phyloP scores from a whole-genome alignment of 2,113 vertebrate species.

The Fulica atra region DNA sequence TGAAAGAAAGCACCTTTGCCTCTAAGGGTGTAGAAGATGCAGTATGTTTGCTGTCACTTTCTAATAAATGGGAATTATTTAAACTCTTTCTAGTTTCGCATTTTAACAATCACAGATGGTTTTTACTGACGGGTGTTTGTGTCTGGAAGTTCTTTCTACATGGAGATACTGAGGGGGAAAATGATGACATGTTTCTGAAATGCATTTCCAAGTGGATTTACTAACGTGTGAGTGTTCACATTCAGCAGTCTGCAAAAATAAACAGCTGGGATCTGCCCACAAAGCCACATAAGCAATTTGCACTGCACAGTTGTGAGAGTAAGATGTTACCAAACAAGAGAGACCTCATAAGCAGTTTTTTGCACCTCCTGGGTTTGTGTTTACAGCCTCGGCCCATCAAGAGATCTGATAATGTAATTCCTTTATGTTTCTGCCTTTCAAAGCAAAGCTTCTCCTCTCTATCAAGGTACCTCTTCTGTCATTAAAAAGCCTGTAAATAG shows the following conservation, averaged over 20 bases:
- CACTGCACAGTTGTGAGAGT: background rate
- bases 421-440: background rate
- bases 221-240: background rate
- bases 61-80: background rate
- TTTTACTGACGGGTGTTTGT: background rate
- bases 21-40: background rate
- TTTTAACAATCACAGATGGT: background rate
- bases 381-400: background rate
- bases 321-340: slow-evolving; percentile 22
- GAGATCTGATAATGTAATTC: background rate
- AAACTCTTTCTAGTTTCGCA: background rate
- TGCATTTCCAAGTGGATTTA: background rate
- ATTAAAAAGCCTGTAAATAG: background rate
- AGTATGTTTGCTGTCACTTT: background rate
- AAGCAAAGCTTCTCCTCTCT: background rate
- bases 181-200: background rate
- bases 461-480: background rate
- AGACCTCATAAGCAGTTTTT: background rate
- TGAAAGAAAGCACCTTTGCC: background rate
- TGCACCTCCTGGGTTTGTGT: background rate
- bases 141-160: background rate
- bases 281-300: background rate
- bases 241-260: slow-evolving; percentile 55
- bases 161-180: background rate
- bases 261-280: slow-evolving; percentile 44